phyloP scores from a whole-genome alignment of 1,140 invertebrate species.

The Diorhabda carinulata region DNA sequence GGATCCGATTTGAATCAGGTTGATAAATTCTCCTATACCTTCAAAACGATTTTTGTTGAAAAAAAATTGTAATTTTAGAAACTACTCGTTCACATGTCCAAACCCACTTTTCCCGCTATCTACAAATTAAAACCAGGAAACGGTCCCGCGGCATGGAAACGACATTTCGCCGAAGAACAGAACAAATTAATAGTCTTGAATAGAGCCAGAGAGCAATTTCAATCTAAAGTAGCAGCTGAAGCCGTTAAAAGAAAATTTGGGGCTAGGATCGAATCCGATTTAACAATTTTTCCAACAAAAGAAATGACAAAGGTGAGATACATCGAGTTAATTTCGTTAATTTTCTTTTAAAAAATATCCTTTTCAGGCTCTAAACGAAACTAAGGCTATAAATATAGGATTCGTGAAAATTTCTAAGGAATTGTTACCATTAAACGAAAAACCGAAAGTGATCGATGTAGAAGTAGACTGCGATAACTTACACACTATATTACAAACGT shows the following conservation, averaged over 20 bases:
- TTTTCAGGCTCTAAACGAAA: constrained; percentile 43
- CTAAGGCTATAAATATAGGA: constrained; percentile 40
- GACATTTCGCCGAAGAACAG: constrained; percentile 43
- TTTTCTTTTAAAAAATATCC: constrained; percentile 20
- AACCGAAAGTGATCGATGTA: constrained; percentile 37
- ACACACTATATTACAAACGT: constrained; percentile 35
- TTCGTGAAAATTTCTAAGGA: constrained; percentile 42
- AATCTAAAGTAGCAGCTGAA: constrained; percentile 52
- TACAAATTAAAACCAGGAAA: constrained; percentile 41
- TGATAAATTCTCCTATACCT: background rate
- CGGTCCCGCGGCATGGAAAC: constrained; percentile 33
- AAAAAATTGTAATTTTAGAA: constrained; percentile 31
- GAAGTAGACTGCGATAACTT: constrained; percentile 44
- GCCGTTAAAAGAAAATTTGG: constrained; percentile 50
- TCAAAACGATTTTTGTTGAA: background rate
- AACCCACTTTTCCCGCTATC: constrained; percentile 41
- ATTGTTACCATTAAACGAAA: constrained; percentile 29
- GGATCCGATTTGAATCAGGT: constrained; percentile 44
- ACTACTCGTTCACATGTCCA: constrained; percentile 42
- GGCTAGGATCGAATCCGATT: constrained; percentile 52
- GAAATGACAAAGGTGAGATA: constrained; percentile 49
- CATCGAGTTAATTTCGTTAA: background rate
- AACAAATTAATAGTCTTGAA: constrained; percentile 36
- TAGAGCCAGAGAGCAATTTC: constrained; percentile 40
- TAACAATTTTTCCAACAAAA: constrained; percentile 53